Evolutionary conservation across 2,113 vertebrate genomes (phyloP), one percentile per base, ranked within the genome.

Genomic region (Vicugna pacos): DNA sequence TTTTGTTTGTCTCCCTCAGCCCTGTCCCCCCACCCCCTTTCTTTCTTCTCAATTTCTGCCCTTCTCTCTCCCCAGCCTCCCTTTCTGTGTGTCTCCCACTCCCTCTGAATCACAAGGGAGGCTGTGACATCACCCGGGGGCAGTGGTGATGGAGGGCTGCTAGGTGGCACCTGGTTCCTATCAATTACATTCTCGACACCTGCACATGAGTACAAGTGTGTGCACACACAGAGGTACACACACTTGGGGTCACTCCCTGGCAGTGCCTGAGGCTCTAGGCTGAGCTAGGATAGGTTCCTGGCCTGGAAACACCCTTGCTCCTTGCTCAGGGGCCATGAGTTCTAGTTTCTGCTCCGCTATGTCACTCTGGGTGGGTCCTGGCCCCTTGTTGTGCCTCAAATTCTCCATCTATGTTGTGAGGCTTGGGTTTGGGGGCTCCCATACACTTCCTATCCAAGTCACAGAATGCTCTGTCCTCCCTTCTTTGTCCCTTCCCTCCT

Each of bases 71-170:
- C 76, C 77, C 38, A 20, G 30, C 56, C 35, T 91, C 92, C 94
- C 88, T 48, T 67, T 86, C 48, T 67, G 3, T 69, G 54, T 81
- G 58, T 96, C 92, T 94, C 65, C 83, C 30, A 79, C 84, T 72
- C 69, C 19, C 24, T 69, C 90, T 87, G 94, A 96, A 94, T 62
- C 83, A 95, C 58, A 89, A 64, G 26, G 58, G 80, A 96, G 77
- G 30, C 70, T 89, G 75, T 65, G 83, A 67, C 48, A 65, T 69
- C 93, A 81, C 75, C 81, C 64, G 79, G 20, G 42, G 50, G 16
- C 35, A 50, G 35, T 8, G 16, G 32, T 48, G 24, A 26, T 72
- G 54, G 69, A 6, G 69, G 69, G 77, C 81, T 91, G n/a, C 46
- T 22, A 48, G 48, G 65, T 58, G 50, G 22, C n/a, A 64, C 62